Evolutionary conservation across 2,797 vertebrate genomes (phyloP).

Genomic region (Platalea minor): DNA sequence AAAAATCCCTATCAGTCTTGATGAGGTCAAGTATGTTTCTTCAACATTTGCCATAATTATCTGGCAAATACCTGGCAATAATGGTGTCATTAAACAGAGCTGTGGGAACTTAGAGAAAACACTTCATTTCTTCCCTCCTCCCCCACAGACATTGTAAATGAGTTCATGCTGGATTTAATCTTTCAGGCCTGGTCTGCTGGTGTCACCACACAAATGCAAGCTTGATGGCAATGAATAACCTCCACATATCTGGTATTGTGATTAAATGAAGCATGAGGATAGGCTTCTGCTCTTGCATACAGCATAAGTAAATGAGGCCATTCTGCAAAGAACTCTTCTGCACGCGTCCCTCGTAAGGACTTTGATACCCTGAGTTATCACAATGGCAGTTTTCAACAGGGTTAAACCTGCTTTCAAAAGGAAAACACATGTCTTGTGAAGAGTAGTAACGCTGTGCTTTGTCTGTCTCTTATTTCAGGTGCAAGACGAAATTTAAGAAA

Average conservation of each 20-base stretch:
- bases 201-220: conserved; percentile 36
- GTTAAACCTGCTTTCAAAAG: conserved; percentile 5
- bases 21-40: conserved; percentile 47
- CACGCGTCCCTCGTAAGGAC: neutral
- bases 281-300: conserved; percentile 44
- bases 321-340: conserved; percentile 18
- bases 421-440: neutral
- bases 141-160: conserved; percentile 35
- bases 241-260: conserved; percentile 42
- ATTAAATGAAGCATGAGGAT: conserved; percentile 56
- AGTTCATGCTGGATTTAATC: conserved; percentile 45
- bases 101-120: conserved; percentile 36
- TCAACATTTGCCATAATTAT: conserved; percentile 49
- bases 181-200: conserved; percentile 39
- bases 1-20: neutral
- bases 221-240: conserved; percentile 58
- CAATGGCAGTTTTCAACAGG: neutral
- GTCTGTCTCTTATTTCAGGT: conserved; percentile 77
- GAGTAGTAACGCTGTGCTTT: neutral
- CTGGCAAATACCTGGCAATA: conserved; percentile 50
- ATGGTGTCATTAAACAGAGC: conserved; percentile 57
- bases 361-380: conserved; percentile 22
- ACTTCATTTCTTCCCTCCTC: conserved; percentile 29
- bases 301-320: conserved; percentile 15
- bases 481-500: conserved; percentile 95